phyloP scores from a whole-genome alignment of 2,113 vertebrate species.

The Galemys pyrenaicus region DNA sequence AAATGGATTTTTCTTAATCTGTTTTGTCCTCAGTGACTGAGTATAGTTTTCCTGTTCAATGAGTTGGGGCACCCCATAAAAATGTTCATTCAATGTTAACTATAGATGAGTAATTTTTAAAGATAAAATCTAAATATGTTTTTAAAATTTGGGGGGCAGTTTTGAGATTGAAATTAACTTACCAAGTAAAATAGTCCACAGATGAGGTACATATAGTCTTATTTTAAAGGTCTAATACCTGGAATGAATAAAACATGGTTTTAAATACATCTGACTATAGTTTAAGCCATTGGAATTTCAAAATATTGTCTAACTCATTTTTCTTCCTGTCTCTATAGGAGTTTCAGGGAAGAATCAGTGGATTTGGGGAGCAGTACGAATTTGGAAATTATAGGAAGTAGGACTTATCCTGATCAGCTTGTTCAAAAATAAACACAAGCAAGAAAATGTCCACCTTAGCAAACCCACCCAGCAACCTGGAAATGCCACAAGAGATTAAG shows the following conservation, averaged over 20 bases:
- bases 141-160: conserved; percentile 2
- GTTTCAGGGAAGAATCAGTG: neutral
- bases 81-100: neutral
- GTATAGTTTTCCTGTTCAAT: conserved; percentile 58
- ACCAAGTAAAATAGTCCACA: neutral
- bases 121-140: conserved; percentile 15
- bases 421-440: conserved; percentile 28
- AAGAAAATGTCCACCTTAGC: conserved; percentile 41
- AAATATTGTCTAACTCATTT: conserved; percentile 22
- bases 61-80: neutral
- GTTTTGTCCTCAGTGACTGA: conserved; percentile 35
- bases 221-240: neutral
- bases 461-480: conserved; percentile 22
- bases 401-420: conserved; percentile 35
- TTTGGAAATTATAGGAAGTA: conserved; percentile 46
- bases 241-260: neutral
- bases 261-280: neutral
- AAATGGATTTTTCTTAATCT: conserved; percentile 10
- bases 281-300: conserved; percentile 36
- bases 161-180: conserved; percentile 16
- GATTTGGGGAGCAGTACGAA: conserved; percentile 31
- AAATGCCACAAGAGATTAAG: conserved; percentile 66
- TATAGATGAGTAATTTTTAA: conserved; percentile 16
- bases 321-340: conserved; percentile 65
- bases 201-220: neutral